Evolutionary conservation across 2,888 invertebrate genomes (phyloP), one percentile per base, ranked within the genome.

Genomic region (Drosophila planitibia): DNA sequence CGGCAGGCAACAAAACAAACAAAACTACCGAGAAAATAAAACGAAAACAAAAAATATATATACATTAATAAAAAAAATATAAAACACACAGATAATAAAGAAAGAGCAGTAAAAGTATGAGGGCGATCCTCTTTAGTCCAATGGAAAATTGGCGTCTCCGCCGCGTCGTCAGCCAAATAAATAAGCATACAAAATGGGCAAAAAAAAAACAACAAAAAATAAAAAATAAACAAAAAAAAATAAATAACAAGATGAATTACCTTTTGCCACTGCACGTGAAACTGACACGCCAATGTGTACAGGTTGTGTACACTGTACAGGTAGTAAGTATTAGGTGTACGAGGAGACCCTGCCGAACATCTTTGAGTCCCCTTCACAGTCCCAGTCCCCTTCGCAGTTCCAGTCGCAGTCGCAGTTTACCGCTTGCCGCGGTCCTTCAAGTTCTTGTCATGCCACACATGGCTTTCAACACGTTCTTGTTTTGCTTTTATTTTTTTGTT

Each of bases 251-350:
- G 91, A 91, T 91, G 90, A 85, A 91, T 91, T 90, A 85, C 90
- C 85, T 87, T 83, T 88, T 88, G 91, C 86, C 91, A 91, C 87
- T 87, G 89, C 91, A 91, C 84, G 83, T 82, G 85, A 87, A 86
- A 91, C 83, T 85, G 84, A 90, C 91, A 91, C 91, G 91, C 91
- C 83, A 91, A 79, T 77, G 72, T 69, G 47, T 59, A 35, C 47
- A 55, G 54, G 35, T 62, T 41, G 53, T 58, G n/a, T 57, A 7
- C 47, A 47, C 47, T 47, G 25, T 32, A 30, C 41, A 32, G 53
- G 44, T 37, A 60, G 52, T n/a, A 32, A 51, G 55, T 52, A 54
- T 63, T 41, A 44, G 68, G 61, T 57, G 35, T 49, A 53, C 54
- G 63, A 25, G 52, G 39, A 54, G 60, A 51, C 58, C 63, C 71